Base-by-base conservation (phyloP, 2,113 vertebrate species). In the Calonectris borealis region DNA sequence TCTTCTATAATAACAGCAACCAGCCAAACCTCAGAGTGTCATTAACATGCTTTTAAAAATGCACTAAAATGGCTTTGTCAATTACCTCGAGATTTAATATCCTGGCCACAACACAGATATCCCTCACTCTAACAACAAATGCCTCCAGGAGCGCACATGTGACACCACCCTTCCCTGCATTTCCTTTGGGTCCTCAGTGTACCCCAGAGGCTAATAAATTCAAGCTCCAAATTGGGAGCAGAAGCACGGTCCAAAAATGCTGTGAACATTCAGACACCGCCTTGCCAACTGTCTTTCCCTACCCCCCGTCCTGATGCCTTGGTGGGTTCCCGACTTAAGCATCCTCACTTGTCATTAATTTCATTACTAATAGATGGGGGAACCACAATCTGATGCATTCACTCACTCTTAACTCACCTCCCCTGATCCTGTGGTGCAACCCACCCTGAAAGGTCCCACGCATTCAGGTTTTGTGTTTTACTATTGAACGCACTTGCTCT, bases 31-130 rank as follows among this genome's bases (percentile, higher is more conserved):
- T 96, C 88, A 83, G 66, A 70, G 68, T 70, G 64, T 90, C 95
- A 94, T 95, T 94, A 96, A 62, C 79, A 44, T 81, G 82, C 92
- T 95, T 96, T 94, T 86, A 75, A 94, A 97, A 92, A 93, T 52
- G 76, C 78, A 90, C 88, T 92, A 44, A 92, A 95, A 92, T 68
- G 83, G 83, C 57, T 88, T 93, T 88, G 89, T 36, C 88, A 93
- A 81, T 93, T 96, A 71, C 60, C 83, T 78, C 0, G 7, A 90
- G 90, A 88, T 90, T 90, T 93, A 96, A 90, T 95, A 90, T 71
- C 90, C 88, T 7, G 2, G 72, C 95, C 86, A 81, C 88, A 92
- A 55, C 54, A 77, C 68, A 90, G 85, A 66, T 69, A 90, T 60
- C n/a, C 57, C 60, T 90, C 49, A 65, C 22, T 77, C 57, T 66